Conservation (phyloP, 2,888 invertebrate genomes). For the Coremacera marginata region DNA sequence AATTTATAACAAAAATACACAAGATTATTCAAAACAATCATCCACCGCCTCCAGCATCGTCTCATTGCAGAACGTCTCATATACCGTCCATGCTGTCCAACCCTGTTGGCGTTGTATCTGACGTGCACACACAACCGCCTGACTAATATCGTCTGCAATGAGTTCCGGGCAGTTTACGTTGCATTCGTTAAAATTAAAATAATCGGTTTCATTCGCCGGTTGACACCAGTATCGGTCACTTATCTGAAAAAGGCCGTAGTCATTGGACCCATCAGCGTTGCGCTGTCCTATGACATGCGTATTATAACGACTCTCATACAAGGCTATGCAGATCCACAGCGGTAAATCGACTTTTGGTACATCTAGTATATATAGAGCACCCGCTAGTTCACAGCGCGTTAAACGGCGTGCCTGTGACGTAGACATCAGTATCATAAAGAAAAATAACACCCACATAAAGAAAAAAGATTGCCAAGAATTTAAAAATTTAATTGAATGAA, state of each 20-base stretch:
- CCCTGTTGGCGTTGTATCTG: slow-evolving; percentile 62
- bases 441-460: background rate
- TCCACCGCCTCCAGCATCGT: slow-evolving; percentile 52
- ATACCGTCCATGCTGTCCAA: slow-evolving; percentile 66
- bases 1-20: no score
- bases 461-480: background rate
- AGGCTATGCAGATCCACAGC: slow-evolving; percentile 62
- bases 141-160: slow-evolving; percentile 62
- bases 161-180: slow-evolving; percentile 62
- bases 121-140: slow-evolving; percentile 60
- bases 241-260: slow-evolving; percentile 69
- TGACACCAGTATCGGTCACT: slow-evolving; percentile 68
- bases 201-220: slow-evolving; percentile 53
- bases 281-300: slow-evolving; percentile 69
- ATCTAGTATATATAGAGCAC: slow-evolving; percentile 63
- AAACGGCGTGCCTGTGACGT: slow-evolving; percentile 52
- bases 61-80: slow-evolving; percentile 59
- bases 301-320: slow-evolving; percentile 67
- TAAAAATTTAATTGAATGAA: slow-evolving; percentile 1
- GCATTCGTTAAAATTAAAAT: slow-evolving; percentile 60
- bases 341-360: slow-evolving; percentile 60
- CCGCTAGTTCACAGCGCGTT: slow-evolving; percentile 60
- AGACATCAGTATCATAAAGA: background rate
- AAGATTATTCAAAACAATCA: slow-evolving; percentile 50
- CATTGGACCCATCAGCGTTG: slow-evolving; percentile 70